phyloP scores from a whole-genome alignment of 2,888 invertebrate genomes.

The Cosmia pyralina region DNA sequence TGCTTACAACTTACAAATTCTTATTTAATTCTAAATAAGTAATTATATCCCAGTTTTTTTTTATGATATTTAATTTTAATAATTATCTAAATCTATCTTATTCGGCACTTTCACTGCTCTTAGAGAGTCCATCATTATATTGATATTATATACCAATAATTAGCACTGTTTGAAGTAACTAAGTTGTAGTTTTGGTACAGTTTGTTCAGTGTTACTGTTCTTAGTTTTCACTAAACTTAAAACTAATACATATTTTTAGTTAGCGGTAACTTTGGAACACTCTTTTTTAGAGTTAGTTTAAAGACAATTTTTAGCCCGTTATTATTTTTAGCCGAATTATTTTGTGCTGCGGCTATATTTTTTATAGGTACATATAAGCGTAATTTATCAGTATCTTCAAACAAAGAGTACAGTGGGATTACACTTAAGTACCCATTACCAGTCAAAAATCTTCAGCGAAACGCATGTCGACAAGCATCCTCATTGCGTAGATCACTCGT shows the following conservation, averaged over 20 bases:
- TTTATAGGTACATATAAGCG: neutral
- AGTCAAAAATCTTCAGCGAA: neutral
- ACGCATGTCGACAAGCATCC: neutral
- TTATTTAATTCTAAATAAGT: conserved; percentile 43
- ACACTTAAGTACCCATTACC: neutral
- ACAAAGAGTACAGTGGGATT: no score
- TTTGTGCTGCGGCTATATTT: neutral
- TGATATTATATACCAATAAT: conserved; percentile 63
- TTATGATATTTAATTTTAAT: conserved; percentile 52
- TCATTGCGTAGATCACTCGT: neutral
- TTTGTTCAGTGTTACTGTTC: conserved; percentile 12
- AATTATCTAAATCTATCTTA: conserved; percentile 55
- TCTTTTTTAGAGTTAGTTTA: neutral
- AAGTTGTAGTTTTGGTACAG: conserved; percentile 7
- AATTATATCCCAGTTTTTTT: conserved; percentile 59
- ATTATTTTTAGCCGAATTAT: no score
- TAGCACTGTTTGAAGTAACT: conserved; percentile 23
- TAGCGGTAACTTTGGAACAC: neutral
- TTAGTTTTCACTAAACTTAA: conserved; percentile 6
- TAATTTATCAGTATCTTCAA: neutral
- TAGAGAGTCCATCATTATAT: conserved; percentile 54
- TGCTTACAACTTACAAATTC: conserved; percentile 44
- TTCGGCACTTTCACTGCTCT: conserved; percentile 70
- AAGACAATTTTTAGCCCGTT: neutral
- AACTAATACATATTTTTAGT: neutral